Percentiles rank a stretch among this genome's conserved stretches.
These are phyloP conservation scores for Monodelphis domestica DNA, from an alignment of 2,797 vertebrate species.

Conservation along the genomic window DNA sequence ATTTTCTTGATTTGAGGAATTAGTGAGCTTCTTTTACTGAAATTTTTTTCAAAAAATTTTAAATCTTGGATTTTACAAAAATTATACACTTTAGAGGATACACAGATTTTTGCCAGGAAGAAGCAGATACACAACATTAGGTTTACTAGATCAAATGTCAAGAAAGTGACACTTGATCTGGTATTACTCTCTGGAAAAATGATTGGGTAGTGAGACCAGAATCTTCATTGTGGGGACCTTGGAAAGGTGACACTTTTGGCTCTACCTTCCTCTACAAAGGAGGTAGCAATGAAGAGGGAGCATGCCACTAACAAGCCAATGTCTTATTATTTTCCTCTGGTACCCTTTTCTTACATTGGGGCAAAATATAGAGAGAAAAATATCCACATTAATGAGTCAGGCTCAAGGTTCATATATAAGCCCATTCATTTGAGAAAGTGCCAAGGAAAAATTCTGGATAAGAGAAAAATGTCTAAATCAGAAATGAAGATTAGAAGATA, in stretches of 20 bases:
- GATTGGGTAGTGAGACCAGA: slow-evolving; percentile 70
- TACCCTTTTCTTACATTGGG: neutral
- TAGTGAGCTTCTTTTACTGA: too few relatives aligned
- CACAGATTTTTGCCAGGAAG: slow-evolving; percentile 53
- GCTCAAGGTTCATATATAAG: neutral
- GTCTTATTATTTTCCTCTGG: slow-evolving; percentile 35
- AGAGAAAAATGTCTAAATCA: slow-evolving; percentile 20
- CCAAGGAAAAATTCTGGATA: neutral
- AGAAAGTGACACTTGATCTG: slow-evolving; percentile 71
- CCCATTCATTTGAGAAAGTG: neutral
- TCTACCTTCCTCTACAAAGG: slow-evolving; percentile 30
- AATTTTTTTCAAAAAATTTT: too few relatives aligned
- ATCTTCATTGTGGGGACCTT: slow-evolving; percentile 55
- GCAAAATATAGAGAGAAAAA: neutral
- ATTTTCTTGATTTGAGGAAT: too few relatives aligned
- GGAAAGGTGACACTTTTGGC: slow-evolving; percentile 66
- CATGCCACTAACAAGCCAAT: slow-evolving; percentile 39
- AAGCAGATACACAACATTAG: slow-evolving; percentile 25
- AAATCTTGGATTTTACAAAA: too few relatives aligned
- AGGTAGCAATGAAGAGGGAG: neutral
- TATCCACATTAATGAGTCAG: neutral
- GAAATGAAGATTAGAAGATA: slow-evolving; percentile 22
- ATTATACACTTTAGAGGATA: slow-evolving; percentile 38
- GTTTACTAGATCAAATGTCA: slow-evolving; percentile 63
- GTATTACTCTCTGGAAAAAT: slow-evolving; percentile 73